phyloP scores from a whole-genome alignment of 2,113 vertebrate genomes.

The Antigone vipio region DNA sequence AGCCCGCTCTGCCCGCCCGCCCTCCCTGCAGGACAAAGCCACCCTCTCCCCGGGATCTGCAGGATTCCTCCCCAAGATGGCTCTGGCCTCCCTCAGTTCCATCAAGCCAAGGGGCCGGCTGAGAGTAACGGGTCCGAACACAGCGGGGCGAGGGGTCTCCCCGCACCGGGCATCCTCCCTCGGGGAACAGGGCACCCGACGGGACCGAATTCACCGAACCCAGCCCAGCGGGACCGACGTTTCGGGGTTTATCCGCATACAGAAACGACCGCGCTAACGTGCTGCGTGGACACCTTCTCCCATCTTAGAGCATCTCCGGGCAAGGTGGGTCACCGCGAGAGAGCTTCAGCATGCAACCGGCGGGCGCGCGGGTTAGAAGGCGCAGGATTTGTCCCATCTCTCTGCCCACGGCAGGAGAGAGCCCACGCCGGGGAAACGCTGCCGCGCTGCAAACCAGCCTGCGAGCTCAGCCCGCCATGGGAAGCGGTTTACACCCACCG shows the following conservation, averaged over 20 bases:
- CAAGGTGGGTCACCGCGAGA: background rate
- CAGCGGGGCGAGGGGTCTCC: background rate
- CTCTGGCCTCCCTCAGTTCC: background rate
- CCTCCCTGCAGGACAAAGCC: background rate
- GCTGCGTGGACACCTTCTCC: background rate
- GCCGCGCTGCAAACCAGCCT: background rate
- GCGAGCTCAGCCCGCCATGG: background rate
- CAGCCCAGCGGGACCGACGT: background rate
- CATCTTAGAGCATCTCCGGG: fast-evolving
- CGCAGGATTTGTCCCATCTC: background rate
- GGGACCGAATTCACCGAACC: background rate
- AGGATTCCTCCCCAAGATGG: background rate
- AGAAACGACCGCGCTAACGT: fast-evolving
- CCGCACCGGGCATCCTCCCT: fast-evolving
- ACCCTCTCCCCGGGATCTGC: background rate
- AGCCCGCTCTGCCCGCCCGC: background rate
- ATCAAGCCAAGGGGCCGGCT: background rate
- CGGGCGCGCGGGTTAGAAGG: too few relatives aligned
- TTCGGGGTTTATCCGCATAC: background rate
- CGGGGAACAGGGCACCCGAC: background rate
- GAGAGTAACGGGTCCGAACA: fast-evolving
- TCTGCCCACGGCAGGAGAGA: fast-evolving
- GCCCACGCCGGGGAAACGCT: background rate
- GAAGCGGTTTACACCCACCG: background rate
- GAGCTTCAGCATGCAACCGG: background rate